A percentile compares a stretch with the other conserved stretches of the same genome.
Evolutionary conservation across 2,113 vertebrate genomes (phyloP).

Genomic region (Meles meles): DNA sequence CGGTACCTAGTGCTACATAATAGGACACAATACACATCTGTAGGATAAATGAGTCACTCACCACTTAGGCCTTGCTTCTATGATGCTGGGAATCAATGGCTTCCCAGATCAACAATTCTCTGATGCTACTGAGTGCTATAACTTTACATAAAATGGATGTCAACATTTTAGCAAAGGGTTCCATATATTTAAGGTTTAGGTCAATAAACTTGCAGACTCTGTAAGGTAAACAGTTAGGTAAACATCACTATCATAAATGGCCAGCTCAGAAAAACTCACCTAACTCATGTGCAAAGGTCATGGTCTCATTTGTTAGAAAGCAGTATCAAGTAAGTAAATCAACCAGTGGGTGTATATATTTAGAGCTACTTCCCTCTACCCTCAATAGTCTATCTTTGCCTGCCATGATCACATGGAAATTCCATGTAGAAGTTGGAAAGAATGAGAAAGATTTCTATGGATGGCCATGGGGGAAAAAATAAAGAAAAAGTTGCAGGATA

Average conservation of each 20-base stretch:
- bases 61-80: not conserved
- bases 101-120: not conserved
- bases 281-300: not conserved
- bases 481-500: not conserved
- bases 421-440: not conserved
- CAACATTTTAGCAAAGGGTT: conserved; percentile 25
- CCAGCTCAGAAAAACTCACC: not conserved
- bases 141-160: not conserved
- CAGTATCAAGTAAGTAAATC: not conserved
- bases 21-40: accelerated
- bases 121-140: not conserved
- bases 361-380: not conserved
- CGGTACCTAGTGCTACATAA: not conserved
- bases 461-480: not conserved
- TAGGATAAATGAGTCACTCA: not conserved
- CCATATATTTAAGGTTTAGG: not conserved
- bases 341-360: not conserved
- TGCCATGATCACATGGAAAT: not conserved
- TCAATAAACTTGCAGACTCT: not conserved
- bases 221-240: not conserved
- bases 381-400: not conserved
- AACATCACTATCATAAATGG: not conserved
- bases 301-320: not conserved
- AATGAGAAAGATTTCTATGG: not conserved
- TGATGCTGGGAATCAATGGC: not conserved